Evolutionary conservation across 2,888 invertebrate species (phyloP).

Genomic region (Drosophila monieri): DNA sequence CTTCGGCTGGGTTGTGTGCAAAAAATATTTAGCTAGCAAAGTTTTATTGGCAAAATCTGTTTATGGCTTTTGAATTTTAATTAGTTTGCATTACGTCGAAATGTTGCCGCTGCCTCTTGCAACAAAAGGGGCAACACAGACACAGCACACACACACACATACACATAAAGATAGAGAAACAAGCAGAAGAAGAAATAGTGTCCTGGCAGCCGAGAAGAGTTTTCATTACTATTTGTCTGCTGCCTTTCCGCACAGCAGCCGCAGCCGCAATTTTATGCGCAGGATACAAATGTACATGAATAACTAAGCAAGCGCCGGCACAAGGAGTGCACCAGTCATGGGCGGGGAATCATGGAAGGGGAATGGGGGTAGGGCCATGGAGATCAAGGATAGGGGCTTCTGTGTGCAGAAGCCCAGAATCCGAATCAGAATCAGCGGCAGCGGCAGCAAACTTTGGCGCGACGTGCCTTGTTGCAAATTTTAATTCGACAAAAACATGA

Average conservation of each 20-base stretch:
- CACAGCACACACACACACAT: background rate
- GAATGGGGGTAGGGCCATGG: slow-evolving; percentile 14
- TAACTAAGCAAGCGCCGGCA: slow-evolving; percentile 62
- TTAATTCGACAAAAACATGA: slow-evolving; percentile 79
- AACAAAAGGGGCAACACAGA: slow-evolving; percentile 32
- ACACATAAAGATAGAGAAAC: slow-evolving; percentile 4
- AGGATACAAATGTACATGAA: slow-evolving; percentile 79
- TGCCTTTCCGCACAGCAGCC: slow-evolving; percentile 79
- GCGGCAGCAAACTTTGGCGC: slow-evolving; percentile 67
- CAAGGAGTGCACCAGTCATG: slow-evolving; percentile 15
- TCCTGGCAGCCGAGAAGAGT: slow-evolving; percentile 66
- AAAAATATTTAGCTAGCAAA: slow-evolving; percentile 81
- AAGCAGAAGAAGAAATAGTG: slow-evolving; percentile 59
- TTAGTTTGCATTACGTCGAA: slow-evolving; percentile 82
- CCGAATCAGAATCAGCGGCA: slow-evolving; percentile 9
- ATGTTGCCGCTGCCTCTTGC: slow-evolving; percentile 60
- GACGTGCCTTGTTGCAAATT: slow-evolving; percentile 76
- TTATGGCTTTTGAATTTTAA: slow-evolving; percentile 84
- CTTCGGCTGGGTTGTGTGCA: slow-evolving; percentile 46
- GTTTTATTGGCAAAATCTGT: slow-evolving; percentile 83
- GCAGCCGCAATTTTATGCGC: slow-evolving; percentile 79
- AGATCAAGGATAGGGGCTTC: slow-evolving; percentile 13
- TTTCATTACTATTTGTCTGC: slow-evolving; percentile 79
- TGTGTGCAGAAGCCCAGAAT: slow-evolving; percentile 8
- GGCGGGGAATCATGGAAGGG: background rate